These are phyloP conservation scores for Gopherus flavomarginatus DNA, from an alignment of 2,113 vertebrate genomes.

Conservation along the genomic window DNA sequence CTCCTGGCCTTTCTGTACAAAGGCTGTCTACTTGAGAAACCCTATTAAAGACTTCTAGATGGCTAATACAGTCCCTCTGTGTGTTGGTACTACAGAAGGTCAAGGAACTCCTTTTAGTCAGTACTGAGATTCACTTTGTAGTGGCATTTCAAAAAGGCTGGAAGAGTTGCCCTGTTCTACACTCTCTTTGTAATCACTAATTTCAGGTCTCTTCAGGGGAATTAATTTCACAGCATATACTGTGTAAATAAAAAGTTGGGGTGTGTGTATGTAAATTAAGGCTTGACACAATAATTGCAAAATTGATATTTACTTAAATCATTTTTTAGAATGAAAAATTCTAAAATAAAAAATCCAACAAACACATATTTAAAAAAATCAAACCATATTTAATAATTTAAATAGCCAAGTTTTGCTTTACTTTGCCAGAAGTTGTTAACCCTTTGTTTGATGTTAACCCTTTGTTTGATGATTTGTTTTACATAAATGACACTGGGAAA, in stretches of 20 bases:
- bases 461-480: background rate
- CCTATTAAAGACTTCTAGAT: slow-evolving; percentile 60
- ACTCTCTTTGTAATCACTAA: slow-evolving; percentile 8
- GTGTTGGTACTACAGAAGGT: slow-evolving; percentile 58
- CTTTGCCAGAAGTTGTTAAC: background rate
- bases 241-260: slow-evolving; percentile 41
- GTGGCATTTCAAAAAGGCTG: slow-evolving; percentile 35
- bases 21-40: slow-evolving; percentile 57
- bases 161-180: background rate
- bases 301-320: slow-evolving; percentile 30
- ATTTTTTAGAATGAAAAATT: slow-evolving; percentile 32
- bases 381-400: background rate
- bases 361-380: background rate
- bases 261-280: slow-evolving; percentile 29
- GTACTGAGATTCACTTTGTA: slow-evolving; percentile 40
- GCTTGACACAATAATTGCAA: slow-evolving; percentile 18
- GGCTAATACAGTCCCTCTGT: slow-evolving; percentile 51
- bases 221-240: background rate
- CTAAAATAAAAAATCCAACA: slow-evolving; percentile 9
- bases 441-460: background rate
- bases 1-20: slow-evolving; percentile 63
- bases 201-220: slow-evolving; percentile 51
- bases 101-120: slow-evolving; percentile 65
- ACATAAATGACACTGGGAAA: slow-evolving; percentile 4
- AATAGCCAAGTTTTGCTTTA: slow-evolving; percentile 2